phyloP scores from a whole-genome alignment of 1,140 invertebrate genomes.

The Pogonomyrmex barbatus region DNA sequence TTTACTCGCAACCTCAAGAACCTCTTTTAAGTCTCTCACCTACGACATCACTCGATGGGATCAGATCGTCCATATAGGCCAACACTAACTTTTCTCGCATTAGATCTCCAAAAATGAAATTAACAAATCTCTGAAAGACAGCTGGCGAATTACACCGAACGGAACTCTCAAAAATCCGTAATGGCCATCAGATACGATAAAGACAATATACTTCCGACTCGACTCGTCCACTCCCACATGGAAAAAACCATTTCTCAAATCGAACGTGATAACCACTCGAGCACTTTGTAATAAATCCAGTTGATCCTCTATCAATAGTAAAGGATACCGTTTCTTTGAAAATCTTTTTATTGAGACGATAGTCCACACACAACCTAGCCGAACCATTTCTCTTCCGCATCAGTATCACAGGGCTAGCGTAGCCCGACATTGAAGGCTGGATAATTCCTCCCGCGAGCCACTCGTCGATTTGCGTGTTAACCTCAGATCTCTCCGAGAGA shows the following conservation, averaged over 20 bases:
- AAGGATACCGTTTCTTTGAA: not conserved
- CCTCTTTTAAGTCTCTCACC: not conserved
- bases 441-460: not conserved
- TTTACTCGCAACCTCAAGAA: not conserved
- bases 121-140: not conserved
- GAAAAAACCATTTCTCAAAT: not conserved
- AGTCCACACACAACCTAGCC: not conserved
- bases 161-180: not conserved
- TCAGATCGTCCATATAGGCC: constrained; percentile 7
- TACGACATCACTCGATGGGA: not conserved
- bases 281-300: not conserved
- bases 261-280: not conserved
- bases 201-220: not conserved
- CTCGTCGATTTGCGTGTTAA: not conserved
- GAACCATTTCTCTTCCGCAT: not conserved
- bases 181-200: not conserved
- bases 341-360: not conserved
- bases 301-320: not conserved
- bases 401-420: not conserved
- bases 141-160: not conserved
- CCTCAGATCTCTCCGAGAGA: not conserved
- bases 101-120: not conserved
- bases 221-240: not conserved
- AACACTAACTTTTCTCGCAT: not conserved
- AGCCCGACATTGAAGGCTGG: not conserved